phyloP scores from a whole-genome alignment of 2,113 vertebrate genomes.

The Hemiprocne comata region DNA sequence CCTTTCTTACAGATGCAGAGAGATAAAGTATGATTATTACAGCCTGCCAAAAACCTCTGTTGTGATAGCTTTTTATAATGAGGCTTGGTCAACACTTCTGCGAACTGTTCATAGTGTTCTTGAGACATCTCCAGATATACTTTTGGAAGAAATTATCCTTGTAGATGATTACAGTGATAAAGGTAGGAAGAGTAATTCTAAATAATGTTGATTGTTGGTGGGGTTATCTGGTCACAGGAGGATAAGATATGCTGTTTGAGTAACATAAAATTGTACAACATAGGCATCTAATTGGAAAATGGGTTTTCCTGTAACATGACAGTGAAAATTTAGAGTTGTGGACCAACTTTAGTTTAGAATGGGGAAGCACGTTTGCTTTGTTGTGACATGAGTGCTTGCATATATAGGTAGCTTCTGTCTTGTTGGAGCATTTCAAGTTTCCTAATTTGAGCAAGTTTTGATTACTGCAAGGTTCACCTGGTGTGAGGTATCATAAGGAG shows the following conservation, averaged over 20 bases:
- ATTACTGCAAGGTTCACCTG: neutral
- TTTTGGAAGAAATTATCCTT: constrained; percentile 92
- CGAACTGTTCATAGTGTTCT: constrained; percentile 96
- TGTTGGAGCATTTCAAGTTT: neutral
- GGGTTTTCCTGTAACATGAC: neutral
- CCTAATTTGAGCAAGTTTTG: neutral
- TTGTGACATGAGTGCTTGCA: neutral
- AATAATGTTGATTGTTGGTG: neutral
- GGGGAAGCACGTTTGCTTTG: neutral
- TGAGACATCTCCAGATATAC: constrained; percentile 92
- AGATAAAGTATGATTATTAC: constrained; percentile 88
- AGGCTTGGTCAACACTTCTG: constrained; percentile 96
- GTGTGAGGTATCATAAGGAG: neutral
- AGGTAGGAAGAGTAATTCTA: constrained; percentile 75
- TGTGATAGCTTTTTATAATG: constrained; percentile 97
- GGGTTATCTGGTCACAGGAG: neutral
- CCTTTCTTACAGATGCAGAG: constrained; percentile 83
- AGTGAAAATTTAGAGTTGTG: neutral
- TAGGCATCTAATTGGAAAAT: neutral
- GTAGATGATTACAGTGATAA: constrained; percentile 97
- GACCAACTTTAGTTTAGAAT: neutral
- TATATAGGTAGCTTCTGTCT: neutral
- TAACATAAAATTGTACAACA: neutral
- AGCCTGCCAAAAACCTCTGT: constrained; percentile 89
- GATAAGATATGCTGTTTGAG: neutral